Percentiles rank a stretch among this genome's conserved stretches.
phyloP scores from a whole-genome alignment of 2,888 invertebrate species.

The Amblyjoppa proteus region DNA sequence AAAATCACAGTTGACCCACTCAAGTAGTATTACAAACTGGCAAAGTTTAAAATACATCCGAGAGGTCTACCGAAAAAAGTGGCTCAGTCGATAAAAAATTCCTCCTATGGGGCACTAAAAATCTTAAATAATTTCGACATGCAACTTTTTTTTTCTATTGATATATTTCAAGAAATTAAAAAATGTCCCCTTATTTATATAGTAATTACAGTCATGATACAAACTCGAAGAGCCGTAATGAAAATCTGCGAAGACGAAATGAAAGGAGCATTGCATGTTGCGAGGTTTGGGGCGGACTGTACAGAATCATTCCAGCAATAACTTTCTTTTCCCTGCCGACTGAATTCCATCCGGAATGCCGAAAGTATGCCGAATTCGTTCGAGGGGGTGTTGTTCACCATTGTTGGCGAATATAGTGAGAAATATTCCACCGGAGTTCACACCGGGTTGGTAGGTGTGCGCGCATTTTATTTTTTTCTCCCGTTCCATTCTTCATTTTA shows the following conservation, averaged over 20 bases:
- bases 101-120: no score
- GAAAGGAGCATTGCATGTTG: not conserved
- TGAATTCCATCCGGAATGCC: constrained; percentile 15
- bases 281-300: not conserved
- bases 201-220: no score
- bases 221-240: no score
- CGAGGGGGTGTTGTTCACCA: constrained; percentile 15
- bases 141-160: no score
- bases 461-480: constrained; percentile 18
- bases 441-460: constrained; percentile 27
- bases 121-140: not conserved
- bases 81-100: no score
- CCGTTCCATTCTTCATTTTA: constrained; percentile 21
- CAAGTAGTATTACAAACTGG: no score
- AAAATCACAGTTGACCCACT: no score
- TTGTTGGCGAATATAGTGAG: constrained; percentile 58
- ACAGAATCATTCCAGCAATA: not conserved
- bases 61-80: no score
- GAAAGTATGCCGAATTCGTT: constrained; percentile 5
- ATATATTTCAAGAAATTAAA: no score
- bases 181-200: no score
- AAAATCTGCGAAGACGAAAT: no score
- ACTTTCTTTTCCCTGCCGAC: not conserved
- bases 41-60: no score
- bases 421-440: constrained; percentile 51